phyloP scores from a whole-genome alignment of 2,113 vertebrate species.

The Nyctereutes procyonoides region DNA sequence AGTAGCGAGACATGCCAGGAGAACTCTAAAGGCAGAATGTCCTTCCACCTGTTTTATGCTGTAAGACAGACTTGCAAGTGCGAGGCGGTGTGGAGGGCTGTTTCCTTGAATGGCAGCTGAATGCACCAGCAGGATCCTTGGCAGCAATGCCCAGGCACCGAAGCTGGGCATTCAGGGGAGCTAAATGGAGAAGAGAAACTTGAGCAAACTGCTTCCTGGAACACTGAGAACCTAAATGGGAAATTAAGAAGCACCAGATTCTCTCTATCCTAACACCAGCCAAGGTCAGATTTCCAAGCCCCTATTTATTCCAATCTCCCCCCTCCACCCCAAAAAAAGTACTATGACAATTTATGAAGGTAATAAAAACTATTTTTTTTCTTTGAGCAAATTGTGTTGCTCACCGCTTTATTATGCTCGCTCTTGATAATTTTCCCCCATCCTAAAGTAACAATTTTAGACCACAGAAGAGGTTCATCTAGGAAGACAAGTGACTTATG shows the following conservation, averaged over 20 bases:
- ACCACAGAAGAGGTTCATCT: background rate
- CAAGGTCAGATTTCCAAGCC: conserved; percentile 66
- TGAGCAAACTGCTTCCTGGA: conserved; percentile 74
- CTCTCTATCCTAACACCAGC: conserved; percentile 47
- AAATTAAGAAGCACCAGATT: conserved; percentile 69
- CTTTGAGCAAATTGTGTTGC: conserved; percentile 25
- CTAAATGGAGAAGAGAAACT: conserved; percentile 74
- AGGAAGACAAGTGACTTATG: background rate
- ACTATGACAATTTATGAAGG: background rate
- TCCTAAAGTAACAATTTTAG: background rate
- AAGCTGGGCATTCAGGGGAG: conserved; percentile 68
- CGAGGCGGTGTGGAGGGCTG: background rate
- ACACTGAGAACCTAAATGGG: conserved; percentile 68
- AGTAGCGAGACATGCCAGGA: conserved; percentile 29
- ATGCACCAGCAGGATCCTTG: conserved; percentile 49
- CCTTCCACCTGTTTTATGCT: conserved; percentile 68
- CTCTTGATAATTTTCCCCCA: background rate
- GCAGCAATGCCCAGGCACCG: conserved; percentile 50
- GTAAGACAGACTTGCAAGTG: conserved; percentile 67
- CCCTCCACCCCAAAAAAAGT: background rate
- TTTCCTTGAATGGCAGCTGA: conserved; percentile 68
- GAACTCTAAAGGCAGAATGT: conserved; percentile 46
- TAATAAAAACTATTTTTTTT: conserved; percentile 26
- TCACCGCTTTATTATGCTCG: background rate
- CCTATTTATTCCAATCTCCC: conserved; percentile 17